Evolutionary conservation across 2,113 vertebrate species (phyloP), one percentile per base, ranked within the genome.

Genomic region (Gasterosteus aculeatus): DNA sequence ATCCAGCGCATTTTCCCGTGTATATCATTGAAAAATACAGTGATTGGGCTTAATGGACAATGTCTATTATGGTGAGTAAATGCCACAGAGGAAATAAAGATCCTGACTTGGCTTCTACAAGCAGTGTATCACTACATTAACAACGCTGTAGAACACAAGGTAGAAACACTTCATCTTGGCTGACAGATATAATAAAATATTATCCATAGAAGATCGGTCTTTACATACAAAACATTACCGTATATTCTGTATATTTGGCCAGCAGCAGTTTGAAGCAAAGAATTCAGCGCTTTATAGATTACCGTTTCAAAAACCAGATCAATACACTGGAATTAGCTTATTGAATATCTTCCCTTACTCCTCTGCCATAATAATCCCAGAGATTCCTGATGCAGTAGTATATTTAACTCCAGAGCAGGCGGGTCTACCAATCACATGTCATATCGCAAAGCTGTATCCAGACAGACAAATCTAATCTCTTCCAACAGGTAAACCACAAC

Each of bases 361-460:
- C 19, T 44, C 42, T 39, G 8, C 41, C 47, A 51, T 62, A 73
- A 78, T 8, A 69, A 84, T 87, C 75, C 72, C 85, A 86, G 80
- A 88, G 70, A 74, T 78, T 70, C 51, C 69, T 80, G 71, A 79
- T 46, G 26, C 75, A 79, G 69, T 42, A 59, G 74, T 78, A 77
- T 64, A 76, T 75, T 44, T n/a, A 49, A 49, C 26, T 73, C 63
- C 53, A 68, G 19, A 42, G 5, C 33, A 71, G 57, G 61, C 22
- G 0, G 16, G 22, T 51, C 47, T 47, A 79, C 49, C 51, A 71
- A 19, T 62, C 68, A 0, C 56, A 22, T 26, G 19, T 75, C 64
- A 77, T 35, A 44, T 62, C 44, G 49, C 49, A 65, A 44, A 68
- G 26, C n/a, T 44, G 49, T 31, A n/a, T 64, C 62, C 49, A 69